Evolutionary conservation across 2,113 vertebrate genomes (phyloP).

Genomic region (Periophthalmodon schlosseri): DNA sequence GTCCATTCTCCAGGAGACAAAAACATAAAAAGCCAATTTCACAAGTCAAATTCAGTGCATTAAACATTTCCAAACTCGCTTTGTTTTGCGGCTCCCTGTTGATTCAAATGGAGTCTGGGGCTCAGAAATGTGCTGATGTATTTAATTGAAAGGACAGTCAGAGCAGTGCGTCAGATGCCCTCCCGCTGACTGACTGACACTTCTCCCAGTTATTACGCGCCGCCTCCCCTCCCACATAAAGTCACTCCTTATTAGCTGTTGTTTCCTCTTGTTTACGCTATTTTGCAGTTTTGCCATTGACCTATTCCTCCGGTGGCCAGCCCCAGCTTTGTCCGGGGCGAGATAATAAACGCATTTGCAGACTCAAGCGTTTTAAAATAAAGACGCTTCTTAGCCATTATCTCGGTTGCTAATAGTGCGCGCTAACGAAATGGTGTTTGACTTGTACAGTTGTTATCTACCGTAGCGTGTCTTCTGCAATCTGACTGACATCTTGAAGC

Average conservation of each 20-base stretch:
- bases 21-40: slow-evolving; percentile 21
- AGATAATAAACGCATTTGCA: slow-evolving; percentile 14
- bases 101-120: slow-evolving; percentile 2
- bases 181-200: slow-evolving; percentile 26
- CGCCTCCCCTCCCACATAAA: neutral
- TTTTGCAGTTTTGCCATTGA: slow-evolving; percentile 17
- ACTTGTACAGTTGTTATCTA: slow-evolving; percentile 20
- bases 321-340: slow-evolving; percentile 3
- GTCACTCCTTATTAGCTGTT: slow-evolving; percentile 7
- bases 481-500: slow-evolving; percentile 13
- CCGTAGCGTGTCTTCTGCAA: slow-evolving; percentile 15
- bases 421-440: slow-evolving; percentile 9
- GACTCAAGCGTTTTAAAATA: slow-evolving; percentile 1
- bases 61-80: slow-evolving; percentile 22
- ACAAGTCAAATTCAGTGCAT: slow-evolving; percentile 17
- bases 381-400: slow-evolving; percentile 2
- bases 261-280: slow-evolving; percentile 6
- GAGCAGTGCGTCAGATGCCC: slow-evolving; percentile 9
- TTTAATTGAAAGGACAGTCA: slow-evolving; percentile 42
- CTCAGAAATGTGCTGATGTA: slow-evolving; percentile 20
- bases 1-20: slow-evolving; percentile 10
- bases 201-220: slow-evolving; percentile 3
- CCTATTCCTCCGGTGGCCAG: slow-evolving; percentile 9
- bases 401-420: neutral
- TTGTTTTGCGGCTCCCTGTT: slow-evolving; percentile 19